Percentiles rank a stretch among this genome's conserved stretches.
Conservation (phyloP, 2,113 vertebrate species). For the Coptodon rendalli region DNA sequence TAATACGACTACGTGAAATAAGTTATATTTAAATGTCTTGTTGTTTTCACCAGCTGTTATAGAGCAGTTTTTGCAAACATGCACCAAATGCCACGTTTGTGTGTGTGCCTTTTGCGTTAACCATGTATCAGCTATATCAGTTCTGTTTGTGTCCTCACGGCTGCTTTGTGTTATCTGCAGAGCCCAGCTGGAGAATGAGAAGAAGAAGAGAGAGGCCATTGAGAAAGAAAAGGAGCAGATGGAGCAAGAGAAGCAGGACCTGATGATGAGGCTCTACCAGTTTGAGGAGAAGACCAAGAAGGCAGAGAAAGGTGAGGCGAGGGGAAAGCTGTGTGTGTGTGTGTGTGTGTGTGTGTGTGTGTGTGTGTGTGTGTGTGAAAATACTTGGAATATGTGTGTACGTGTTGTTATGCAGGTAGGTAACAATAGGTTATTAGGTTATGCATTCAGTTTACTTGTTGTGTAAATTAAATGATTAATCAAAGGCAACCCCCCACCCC, state of each 20-base stretch:
- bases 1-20: not conserved
- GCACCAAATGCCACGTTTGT: not conserved
- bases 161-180: constrained; percentile 67
- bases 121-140: not conserved
- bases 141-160: constrained; percentile 10
- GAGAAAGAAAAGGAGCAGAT: constrained; percentile 90
- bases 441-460: not conserved
- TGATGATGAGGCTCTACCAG: constrained; percentile 83
- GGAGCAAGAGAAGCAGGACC: constrained; percentile 85
- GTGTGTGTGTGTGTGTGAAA: not conserved
- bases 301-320: constrained; percentile 83
- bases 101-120: not conserved
- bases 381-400: not conserved
- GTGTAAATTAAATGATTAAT: not conserved
- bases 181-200: constrained; percentile 87
- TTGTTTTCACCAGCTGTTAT: not conserved
- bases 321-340: not conserved
- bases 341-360: not conserved
- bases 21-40: not conserved
- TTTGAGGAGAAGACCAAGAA: constrained; percentile 89
- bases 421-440: not conserved
- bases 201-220: constrained; percentile 85
- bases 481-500: not conserved
- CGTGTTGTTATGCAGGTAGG: not conserved
- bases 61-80: not conserved